Evolutionary conservation across 2,113 vertebrate species (phyloP).

Genomic region (Antechinus stuartii): DNA sequence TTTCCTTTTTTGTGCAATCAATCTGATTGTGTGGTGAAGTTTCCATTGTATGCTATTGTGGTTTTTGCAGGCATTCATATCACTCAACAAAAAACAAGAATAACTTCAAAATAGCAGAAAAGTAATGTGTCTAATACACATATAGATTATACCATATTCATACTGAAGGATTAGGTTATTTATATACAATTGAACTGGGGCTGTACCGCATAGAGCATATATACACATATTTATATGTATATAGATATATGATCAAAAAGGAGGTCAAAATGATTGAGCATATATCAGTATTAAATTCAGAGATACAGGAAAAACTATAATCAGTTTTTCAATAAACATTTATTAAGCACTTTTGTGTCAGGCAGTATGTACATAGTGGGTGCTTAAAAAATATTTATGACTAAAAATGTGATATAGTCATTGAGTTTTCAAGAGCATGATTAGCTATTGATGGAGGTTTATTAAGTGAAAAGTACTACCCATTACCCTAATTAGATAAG

Average conservation of each 20-base stretch:
- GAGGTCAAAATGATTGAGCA: neutral
- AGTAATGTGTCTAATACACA: neutral
- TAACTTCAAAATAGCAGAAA: neutral
- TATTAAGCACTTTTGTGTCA: conserved; percentile 8
- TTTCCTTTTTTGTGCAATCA: conserved; percentile 15
- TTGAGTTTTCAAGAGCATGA: neutral
- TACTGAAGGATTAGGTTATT: conserved; percentile 33
- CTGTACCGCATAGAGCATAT: conserved; percentile 27
- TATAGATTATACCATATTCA: neutral
- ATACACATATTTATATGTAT: conserved; percentile 5
- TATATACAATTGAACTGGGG: conserved; percentile 47
- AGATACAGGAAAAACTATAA: neutral
- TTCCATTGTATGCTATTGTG: neutral
- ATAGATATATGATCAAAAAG: neutral
- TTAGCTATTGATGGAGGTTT: conserved; percentile 2
- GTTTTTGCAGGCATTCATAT: conserved; percentile 34
- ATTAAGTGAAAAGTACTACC: neutral
- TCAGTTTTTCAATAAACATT: conserved; percentile 28
- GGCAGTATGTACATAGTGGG: neutral
- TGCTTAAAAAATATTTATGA: neutral
- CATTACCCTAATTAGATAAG: neutral
- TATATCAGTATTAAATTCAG: neutral
- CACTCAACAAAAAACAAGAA: conserved; percentile 3
- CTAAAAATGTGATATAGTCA: neutral
- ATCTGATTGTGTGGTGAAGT: conserved; percentile 16